Conservation (phyloP, 2,888 invertebrate species). For the Melieria crassipennis region DNA sequence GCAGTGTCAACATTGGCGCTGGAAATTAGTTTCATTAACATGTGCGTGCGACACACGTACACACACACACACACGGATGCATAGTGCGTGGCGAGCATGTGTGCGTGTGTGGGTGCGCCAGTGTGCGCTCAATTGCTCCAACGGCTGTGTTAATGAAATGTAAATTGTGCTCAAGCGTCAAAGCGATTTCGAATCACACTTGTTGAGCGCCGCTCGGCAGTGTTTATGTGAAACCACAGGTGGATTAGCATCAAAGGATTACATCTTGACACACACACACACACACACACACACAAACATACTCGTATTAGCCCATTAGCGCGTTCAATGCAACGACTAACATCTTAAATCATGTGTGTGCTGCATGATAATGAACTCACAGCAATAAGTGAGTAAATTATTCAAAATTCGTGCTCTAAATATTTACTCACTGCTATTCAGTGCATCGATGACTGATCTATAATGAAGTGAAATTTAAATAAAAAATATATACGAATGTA, state of each 20-base stretch:
- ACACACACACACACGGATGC: background rate
- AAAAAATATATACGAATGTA: too few relatives aligned
- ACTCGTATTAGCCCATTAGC: too few relatives aligned
- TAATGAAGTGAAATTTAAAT: too few relatives aligned
- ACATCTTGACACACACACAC: background rate
- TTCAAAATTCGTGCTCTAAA: too few relatives aligned
- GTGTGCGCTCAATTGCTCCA: constrained; percentile 36
- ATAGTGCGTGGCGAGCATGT: background rate
- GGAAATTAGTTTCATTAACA: constrained; percentile 62
- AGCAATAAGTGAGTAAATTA: too few relatives aligned
- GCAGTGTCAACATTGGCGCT: constrained; percentile 43
- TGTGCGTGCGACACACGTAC: constrained; percentile 33
- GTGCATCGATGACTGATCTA: too few relatives aligned
- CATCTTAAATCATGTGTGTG: too few relatives aligned
- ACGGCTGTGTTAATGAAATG: constrained; percentile 46
- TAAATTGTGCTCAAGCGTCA: constrained; percentile 37
- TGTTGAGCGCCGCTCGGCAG: background rate
- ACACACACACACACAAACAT: too few relatives aligned
- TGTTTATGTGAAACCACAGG: constrained; percentile 47
- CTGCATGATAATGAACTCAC: too few relatives aligned
- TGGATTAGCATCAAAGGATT: constrained; percentile 39
- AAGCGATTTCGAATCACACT: constrained; percentile 31
- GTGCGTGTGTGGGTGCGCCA: constrained; percentile 14
- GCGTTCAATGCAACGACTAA: too few relatives aligned
- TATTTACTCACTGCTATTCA: too few relatives aligned